phyloP scores from a whole-genome alignment of 1,140 invertebrate genomes.

The Zaprionus nigranus region DNA sequence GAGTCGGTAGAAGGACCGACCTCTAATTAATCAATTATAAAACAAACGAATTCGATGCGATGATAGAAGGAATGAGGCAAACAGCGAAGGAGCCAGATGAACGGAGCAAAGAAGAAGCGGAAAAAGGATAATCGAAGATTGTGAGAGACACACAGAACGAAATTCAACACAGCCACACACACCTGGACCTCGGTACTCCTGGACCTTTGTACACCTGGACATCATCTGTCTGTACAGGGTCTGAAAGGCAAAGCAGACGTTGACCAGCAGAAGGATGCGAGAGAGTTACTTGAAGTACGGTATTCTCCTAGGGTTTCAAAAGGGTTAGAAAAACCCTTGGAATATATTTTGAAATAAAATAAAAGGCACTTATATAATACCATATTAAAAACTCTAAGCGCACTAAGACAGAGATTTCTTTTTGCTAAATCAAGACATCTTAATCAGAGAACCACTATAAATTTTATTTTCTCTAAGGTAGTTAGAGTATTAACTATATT shows the following conservation, averaged over 20 bases:
- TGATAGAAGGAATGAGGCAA: slow-evolving; percentile 20
- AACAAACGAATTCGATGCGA: slow-evolving; percentile 74
- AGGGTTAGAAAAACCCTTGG: too few relatives aligned
- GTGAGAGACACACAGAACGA: slow-evolving; percentile 5
- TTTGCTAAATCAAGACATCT: too few relatives aligned
- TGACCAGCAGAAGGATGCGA: neutral
- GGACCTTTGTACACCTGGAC: neutral
- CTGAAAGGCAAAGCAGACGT: neutral
- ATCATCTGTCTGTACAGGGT: slow-evolving; percentile 37
- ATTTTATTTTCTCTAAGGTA: too few relatives aligned
- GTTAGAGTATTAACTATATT: too few relatives aligned
- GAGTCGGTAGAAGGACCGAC: slow-evolving; percentile 60
- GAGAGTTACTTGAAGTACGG: neutral
- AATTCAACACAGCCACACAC: slow-evolving; percentile 12
- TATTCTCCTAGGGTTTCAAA: too few relatives aligned
- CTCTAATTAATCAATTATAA: slow-evolving; percentile 84
- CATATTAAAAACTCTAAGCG: too few relatives aligned
- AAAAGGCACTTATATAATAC: too few relatives aligned
- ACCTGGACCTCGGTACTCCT: slow-evolving; percentile 13
- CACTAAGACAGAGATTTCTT: too few relatives aligned
- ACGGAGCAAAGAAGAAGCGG: neutral
- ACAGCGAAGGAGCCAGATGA: neutral
- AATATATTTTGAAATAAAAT: too few relatives aligned
- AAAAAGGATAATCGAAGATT: slow-evolving; percentile 38
- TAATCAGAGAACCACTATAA: too few relatives aligned